These are phyloP conservation scores for Diuraphis noxia DNA, from an alignment of 1,140 invertebrate genomes.

Conservation along the genomic window DNA sequence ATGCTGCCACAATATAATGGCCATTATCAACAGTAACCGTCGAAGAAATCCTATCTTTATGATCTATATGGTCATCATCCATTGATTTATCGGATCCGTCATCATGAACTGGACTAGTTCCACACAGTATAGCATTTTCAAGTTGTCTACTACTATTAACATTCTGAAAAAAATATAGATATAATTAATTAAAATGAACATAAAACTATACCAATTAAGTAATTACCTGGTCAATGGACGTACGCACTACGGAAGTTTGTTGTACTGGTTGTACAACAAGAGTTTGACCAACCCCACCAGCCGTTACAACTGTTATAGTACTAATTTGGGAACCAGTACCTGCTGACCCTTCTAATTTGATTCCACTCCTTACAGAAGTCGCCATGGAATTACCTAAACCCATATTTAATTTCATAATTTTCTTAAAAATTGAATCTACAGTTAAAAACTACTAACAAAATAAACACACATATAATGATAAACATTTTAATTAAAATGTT, in stretches of 20 bases:
- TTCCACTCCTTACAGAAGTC: conserved; percentile 52
- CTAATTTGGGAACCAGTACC: conserved; percentile 48
- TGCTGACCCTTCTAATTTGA: conserved; percentile 48
- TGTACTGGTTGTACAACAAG: conserved; percentile 50
- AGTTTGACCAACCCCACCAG: conserved; percentile 45
- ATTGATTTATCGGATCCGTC: conserved; percentile 52
- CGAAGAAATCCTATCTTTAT: conserved; percentile 35
- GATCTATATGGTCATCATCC: conserved; percentile 38
- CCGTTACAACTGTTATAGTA: conserved; percentile 44
- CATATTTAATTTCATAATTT: conserved; percentile 8
- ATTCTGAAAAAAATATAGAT: not conserved
- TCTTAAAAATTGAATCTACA: not conserved
- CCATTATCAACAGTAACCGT: conserved; percentile 48
- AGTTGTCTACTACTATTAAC: conserved; percentile 43
- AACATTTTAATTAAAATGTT: not conserved
- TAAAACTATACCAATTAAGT: not conserved
- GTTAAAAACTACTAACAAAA: not conserved
- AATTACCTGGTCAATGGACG: conserved; percentile 25
- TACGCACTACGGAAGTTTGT: conserved; percentile 40
- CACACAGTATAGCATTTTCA: conserved; percentile 33
- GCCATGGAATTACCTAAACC: conserved; percentile 44
- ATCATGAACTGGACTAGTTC: conserved; percentile 45
- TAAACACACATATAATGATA: not conserved
- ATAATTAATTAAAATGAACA: not conserved
- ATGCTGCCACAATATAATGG: conserved; percentile 49